Percentiles rank a stretch among this genome's conserved stretches.
phyloP scores from a whole-genome alignment of 2,888 invertebrate species.

The Leptarthrus brevirostris region DNA sequence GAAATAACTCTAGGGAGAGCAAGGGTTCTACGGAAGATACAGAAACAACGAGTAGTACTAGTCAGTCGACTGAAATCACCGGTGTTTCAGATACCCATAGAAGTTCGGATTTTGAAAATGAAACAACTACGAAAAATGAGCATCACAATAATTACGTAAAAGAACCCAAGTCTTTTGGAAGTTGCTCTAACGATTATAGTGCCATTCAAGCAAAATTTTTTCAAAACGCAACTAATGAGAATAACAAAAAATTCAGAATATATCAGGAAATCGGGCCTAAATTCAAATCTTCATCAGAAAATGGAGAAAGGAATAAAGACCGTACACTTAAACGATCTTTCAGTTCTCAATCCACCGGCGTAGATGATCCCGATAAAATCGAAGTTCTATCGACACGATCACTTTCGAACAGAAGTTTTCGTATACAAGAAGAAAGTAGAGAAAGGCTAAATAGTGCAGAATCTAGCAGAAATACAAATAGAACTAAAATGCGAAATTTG shows the following conservation, averaged over 20 bases:
- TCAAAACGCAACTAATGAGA: not conserved
- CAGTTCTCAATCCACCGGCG: too few relatives aligned
- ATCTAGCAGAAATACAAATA: not conserved
- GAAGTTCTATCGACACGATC: conserved; percentile 65
- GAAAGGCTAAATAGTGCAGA: not conserved
- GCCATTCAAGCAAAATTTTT: conserved; percentile 29
- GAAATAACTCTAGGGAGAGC: conserved; percentile 49
- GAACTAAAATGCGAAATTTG: conserved; percentile 56
- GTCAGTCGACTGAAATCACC: conserved; percentile 66
- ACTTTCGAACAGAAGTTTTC: conserved; percentile 61
- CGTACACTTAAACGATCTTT: not conserved
- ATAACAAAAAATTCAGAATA: not conserved
- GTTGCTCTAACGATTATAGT: conserved; percentile 46
- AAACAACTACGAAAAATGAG: not conserved
- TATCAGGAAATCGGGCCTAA: not conserved
- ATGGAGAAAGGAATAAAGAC: not conserved
- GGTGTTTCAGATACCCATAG: conserved; percentile 63
- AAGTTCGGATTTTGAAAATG: conserved; percentile 56
- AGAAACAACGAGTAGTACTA: conserved; percentile 63
- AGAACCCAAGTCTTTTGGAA: conserved; percentile 3
- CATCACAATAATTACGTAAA: not conserved
- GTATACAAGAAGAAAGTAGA: conserved; percentile 50
- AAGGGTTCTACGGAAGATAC: conserved; percentile 53
- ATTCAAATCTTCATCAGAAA: not conserved
- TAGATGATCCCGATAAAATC: conserved; percentile 61